Evolutionary conservation across 2,797 vertebrate genomes (phyloP), one percentile per base, ranked within the genome.

Genomic region (Gambelia wislizenii): DNA sequence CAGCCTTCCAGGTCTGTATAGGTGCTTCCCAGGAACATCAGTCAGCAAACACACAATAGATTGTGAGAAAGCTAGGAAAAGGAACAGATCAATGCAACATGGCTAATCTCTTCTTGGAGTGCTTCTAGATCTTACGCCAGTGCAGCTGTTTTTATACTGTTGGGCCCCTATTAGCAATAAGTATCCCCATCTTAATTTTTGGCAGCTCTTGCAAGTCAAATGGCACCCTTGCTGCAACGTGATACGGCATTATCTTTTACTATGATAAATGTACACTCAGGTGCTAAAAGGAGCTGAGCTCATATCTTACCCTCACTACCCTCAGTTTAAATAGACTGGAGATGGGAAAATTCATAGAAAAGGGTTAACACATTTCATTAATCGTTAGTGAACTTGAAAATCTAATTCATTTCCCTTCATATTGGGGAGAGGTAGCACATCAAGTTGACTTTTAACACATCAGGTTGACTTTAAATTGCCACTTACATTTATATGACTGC

Each of bases 61-160:
- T 87, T 56, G 85, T 44, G 30, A 83, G 75, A 70, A 74, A 44
- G 30, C 39, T 81, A 76, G 89, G 74, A 83, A 72, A 81, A 59
- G 90, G 67, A 92, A 84, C 20, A 20, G 75, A 86, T 83, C 67
- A 83, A 36, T 56, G 89, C 67, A 91, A 83, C 94, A 95, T 95
- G 83, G 27, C 75, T 93, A 88, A 94, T 92, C 91, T 89, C 94
- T 91, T 89, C 94, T 95, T 94, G 91, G 92, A 89, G 13, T 89
- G 90, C 88, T 87, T 87, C 18, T 54, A 89, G 92, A 92, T 67
- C 42, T 78, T 36, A 33, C 30, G 74, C 25, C 49, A 56, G 44
- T 56, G 42, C 52, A 42, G n/a, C n/a, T 79, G 33, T 59, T 69
- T 87, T 76, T 7, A 81, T 56, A 22, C 8, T 70, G 27, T 27